Evolutionary conservation across 2,888 invertebrate genomes (phyloP).

Genomic region (Apodemia duryi): DNA sequence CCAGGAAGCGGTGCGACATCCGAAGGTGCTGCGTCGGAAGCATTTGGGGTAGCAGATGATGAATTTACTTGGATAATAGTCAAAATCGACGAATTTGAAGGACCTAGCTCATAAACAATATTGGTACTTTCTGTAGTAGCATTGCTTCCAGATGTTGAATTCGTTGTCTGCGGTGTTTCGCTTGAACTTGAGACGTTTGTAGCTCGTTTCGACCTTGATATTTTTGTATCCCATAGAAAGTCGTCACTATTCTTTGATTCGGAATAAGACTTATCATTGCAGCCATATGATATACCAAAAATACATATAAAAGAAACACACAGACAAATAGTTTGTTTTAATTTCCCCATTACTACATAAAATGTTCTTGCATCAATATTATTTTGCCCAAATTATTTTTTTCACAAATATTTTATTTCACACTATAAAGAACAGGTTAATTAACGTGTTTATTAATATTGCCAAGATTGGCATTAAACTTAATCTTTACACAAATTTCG

Average conservation of each 20-base stretch:
- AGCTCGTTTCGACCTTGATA: conserved; percentile 53
- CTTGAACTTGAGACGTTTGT: conserved; percentile 48
- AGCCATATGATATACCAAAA: background rate
- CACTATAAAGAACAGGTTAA: background rate
- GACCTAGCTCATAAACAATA: conserved; percentile 53
- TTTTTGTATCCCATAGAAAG: conserved; percentile 22
- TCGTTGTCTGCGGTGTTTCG: conserved; percentile 42
- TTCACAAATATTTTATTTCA: background rate
- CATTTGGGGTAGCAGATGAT: conserved; percentile 50
- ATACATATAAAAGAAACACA: conserved; percentile 25
- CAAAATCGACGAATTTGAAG: conserved; percentile 52
- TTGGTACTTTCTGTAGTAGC: conserved; percentile 53
- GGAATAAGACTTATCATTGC: conserved; percentile 11
- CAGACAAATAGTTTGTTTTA: conserved; percentile 23
- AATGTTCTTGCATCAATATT: conserved; percentile 1
- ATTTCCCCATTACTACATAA: conserved; percentile 25
- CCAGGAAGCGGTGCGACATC: conserved; percentile 91
- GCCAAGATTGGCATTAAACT: background rate
- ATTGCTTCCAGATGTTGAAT: conserved; percentile 35
- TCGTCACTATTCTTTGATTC: conserved; percentile 17
- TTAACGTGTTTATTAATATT: background rate
- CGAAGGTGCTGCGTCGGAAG: conserved; percentile 78
- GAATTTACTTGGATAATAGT: conserved; percentile 57
- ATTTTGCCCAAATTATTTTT: background rate
- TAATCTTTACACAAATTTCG: background rate